Evolutionary conservation across 1,140 invertebrate species (phyloP).

Genomic region (Philotrypesis tridentata): DNA sequence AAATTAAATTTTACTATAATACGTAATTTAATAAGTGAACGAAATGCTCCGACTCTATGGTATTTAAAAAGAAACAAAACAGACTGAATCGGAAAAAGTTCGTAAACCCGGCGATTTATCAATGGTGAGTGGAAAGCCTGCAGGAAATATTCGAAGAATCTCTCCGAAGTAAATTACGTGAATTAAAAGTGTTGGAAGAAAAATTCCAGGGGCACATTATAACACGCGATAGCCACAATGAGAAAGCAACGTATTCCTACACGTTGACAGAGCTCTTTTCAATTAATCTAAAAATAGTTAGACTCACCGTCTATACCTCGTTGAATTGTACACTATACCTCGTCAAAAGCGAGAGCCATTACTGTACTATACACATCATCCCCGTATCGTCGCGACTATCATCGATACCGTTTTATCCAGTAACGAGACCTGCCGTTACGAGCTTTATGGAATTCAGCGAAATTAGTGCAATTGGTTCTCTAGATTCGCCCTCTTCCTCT

Average conservation of each 20-base stretch:
- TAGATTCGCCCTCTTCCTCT: not conserved
- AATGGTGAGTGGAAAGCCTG: not conserved
- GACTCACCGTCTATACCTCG: not conserved
- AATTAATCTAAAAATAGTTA: not conserved
- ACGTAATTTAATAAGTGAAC: not conserved
- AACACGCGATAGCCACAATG: no score
- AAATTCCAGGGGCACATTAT: not conserved
- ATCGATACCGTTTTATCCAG: not conserved
- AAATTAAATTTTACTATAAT: no score
- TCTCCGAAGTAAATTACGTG: not conserved
- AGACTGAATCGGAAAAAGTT: not conserved
- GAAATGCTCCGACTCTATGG: not conserved
- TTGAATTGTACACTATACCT: not conserved
- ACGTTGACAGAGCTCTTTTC: not conserved
- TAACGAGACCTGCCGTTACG: not conserved
- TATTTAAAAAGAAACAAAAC: not conserved
- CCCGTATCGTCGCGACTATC: not conserved
- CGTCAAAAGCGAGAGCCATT: not conserved
- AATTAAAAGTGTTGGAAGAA: not conserved
- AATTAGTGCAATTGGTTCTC: conserved; percentile 51
- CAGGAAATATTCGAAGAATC: not conserved
- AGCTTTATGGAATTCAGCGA: conserved; percentile 50
- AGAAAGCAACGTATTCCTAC: no score
- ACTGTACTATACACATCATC: not conserved
- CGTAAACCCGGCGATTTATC: no score